Percentiles rank a stretch among this genome's conserved stretches.
Evolutionary conservation across 2,888 invertebrate species (phyloP).

Genomic region (Mactromeris polynyma): DNA sequence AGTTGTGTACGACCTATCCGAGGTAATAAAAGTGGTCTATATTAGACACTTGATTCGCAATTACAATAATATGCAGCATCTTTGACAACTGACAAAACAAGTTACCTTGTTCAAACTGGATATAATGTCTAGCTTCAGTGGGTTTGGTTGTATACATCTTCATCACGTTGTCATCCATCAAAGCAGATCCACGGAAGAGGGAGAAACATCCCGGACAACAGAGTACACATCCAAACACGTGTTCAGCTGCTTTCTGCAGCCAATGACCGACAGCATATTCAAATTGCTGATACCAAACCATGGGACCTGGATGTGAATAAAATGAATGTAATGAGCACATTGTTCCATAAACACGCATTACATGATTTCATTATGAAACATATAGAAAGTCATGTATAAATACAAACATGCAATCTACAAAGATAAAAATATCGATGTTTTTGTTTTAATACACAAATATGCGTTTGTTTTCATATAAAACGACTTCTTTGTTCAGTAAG

Average conservation of each 20-base stretch:
- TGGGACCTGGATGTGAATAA: constrained; percentile 90
- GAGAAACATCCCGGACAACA: constrained; percentile 98
- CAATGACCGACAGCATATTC: constrained; percentile 99
- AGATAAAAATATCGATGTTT: too few species aligned
- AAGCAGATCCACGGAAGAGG: constrained; percentile 94
- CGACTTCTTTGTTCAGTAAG: too few species aligned
- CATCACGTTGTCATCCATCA: constrained; percentile 97
- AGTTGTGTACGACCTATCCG: too few species aligned
- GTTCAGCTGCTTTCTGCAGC: constrained; percentile 99
- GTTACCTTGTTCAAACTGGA: constrained; percentile 95
- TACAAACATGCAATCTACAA: too few species aligned
- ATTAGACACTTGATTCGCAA: too few species aligned
- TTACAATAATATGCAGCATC: too few species aligned
- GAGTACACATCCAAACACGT: constrained; percentile 99
- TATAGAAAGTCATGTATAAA: too few species aligned
- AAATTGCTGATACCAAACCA: constrained; percentile 99
- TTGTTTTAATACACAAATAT: too few species aligned
- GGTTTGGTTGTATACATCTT: constrained; percentile 93
- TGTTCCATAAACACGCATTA: too few species aligned
- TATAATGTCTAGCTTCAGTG: constrained; percentile 93
- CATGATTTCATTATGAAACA: too few species aligned
- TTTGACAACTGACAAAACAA: background rate
- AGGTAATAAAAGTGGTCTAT: too few species aligned
- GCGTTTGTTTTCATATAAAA: too few species aligned
- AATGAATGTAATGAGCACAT: background rate